Evolutionary conservation across 1,140 invertebrate species (phyloP).

Genomic region (Streblospio benedicti): DNA sequence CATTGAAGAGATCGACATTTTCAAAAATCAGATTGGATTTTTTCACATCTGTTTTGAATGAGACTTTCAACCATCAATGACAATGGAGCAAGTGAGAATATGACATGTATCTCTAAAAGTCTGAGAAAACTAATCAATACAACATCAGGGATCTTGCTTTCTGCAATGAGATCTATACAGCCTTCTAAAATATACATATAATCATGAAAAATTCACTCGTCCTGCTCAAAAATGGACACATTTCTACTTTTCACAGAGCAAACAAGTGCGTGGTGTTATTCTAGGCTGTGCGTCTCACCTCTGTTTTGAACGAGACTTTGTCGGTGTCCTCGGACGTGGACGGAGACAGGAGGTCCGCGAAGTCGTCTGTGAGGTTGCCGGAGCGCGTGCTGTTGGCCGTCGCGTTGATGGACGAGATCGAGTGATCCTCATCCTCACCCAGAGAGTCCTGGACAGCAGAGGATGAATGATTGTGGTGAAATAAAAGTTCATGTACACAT

Average conservation of each 20-base stretch:
- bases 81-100: too few relatives aligned
- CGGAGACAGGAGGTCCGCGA: constrained; percentile 20
- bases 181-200: constrained; percentile 28
- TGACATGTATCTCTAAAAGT: too few relatives aligned
- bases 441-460: too few relatives aligned
- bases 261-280: neutral
- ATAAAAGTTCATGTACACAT: too few relatives aligned
- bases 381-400: constrained; percentile 1
- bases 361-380: constrained; percentile 18
- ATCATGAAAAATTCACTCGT: neutral
- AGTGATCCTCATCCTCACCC: neutral
- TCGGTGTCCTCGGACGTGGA: constrained; percentile 24
- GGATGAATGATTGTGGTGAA: too few relatives aligned
- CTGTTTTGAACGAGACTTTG: constrained; percentile 41
- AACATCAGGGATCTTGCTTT: neutral
- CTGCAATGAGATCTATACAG: neutral
- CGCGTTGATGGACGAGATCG: neutral
- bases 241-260: neutral
- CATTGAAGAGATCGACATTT: too few relatives aligned
- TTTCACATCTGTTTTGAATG: too few relatives aligned
- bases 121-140: neutral
- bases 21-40: too few relatives aligned
- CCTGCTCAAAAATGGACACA: neutral
- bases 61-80: too few relatives aligned
- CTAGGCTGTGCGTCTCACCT: constrained; percentile 30